Evolutionary conservation across 2,888 invertebrate species (phyloP).

Genomic region (Oscheius sp.): DNA sequence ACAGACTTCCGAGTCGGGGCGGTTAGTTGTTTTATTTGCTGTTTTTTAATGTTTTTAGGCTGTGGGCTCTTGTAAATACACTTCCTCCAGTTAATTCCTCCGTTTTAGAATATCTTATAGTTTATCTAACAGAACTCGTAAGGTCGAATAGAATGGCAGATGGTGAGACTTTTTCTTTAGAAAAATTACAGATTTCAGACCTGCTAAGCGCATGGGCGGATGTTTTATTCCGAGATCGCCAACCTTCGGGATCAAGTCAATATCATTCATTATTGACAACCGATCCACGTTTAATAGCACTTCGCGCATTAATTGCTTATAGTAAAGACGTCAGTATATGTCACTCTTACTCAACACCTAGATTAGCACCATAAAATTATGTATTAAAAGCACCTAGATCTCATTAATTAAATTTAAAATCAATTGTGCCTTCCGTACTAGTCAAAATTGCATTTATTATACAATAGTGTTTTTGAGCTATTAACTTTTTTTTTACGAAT

Average conservation of each 20-base stretch:
- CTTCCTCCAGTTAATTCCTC: constrained; percentile 30
- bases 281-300: constrained; percentile 33
- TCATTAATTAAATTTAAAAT: not conserved
- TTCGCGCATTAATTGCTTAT: constrained; percentile 46
- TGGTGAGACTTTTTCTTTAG: constrained; percentile 17
- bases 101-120: constrained; percentile 33
- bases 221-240: constrained; percentile 45
- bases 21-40: not conserved
- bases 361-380: not conserved
- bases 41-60: constrained; percentile 1
- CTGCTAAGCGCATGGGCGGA: constrained; percentile 51
- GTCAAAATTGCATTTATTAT: too few relatives aligned
- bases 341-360: constrained; percentile 15
- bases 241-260: not conserved
- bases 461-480: too few relatives aligned
- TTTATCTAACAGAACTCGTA: constrained; percentile 34
- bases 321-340: constrained; percentile 38
- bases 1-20: constrained; percentile 20
- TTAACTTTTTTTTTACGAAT: too few relatives aligned
- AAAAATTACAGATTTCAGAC: constrained; percentile 32
- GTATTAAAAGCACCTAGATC: not conserved
- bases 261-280: constrained; percentile 18
- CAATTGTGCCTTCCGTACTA: too few relatives aligned
- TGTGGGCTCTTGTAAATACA: constrained; percentile 30
- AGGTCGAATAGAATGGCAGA: constrained; percentile 24